Evolutionary conservation across 2,113 vertebrate genomes (phyloP).

Genomic region (Pithys albifrons): DNA sequence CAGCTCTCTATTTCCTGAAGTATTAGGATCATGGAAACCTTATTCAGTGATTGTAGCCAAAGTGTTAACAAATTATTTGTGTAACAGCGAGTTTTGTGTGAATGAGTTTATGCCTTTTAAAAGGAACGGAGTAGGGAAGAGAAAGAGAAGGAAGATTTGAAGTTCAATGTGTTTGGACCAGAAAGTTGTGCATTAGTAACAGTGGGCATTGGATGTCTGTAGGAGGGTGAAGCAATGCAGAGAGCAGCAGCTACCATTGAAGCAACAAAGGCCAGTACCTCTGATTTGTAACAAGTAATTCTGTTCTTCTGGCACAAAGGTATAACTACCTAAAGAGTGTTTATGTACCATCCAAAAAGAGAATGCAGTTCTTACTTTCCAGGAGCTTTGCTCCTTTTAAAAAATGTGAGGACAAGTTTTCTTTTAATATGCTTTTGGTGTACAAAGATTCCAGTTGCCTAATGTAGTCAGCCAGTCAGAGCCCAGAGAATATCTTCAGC

Average conservation of each 20-base stretch:
- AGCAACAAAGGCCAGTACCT: conserved; percentile 60
- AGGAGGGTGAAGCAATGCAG: neutral
- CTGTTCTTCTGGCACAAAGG: neutral
- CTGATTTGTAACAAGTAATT: conserved; percentile 39
- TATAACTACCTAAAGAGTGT: neutral
- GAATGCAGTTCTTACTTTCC: neutral
- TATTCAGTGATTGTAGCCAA: neutral
- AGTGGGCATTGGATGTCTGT: neutral
- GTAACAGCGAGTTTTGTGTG: neutral
- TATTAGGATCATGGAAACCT: neutral
- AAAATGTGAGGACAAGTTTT: neutral
- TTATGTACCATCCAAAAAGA: neutral
- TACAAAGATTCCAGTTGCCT: neutral
- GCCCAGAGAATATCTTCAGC: neutral
- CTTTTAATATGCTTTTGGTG: neutral
- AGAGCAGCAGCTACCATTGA: conserved; percentile 19
- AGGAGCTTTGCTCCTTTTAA: neutral
- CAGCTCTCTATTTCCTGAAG: neutral
- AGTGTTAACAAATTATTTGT: neutral
- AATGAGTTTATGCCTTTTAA: neutral
- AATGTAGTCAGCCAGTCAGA: neutral
- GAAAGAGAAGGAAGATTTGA: neutral
- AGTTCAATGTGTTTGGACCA: neutral
- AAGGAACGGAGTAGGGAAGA: neutral
- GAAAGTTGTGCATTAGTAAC: neutral